phyloP scores from a whole-genome alignment of 1,140 invertebrate genomes.

The Leucophenga varia region DNA sequence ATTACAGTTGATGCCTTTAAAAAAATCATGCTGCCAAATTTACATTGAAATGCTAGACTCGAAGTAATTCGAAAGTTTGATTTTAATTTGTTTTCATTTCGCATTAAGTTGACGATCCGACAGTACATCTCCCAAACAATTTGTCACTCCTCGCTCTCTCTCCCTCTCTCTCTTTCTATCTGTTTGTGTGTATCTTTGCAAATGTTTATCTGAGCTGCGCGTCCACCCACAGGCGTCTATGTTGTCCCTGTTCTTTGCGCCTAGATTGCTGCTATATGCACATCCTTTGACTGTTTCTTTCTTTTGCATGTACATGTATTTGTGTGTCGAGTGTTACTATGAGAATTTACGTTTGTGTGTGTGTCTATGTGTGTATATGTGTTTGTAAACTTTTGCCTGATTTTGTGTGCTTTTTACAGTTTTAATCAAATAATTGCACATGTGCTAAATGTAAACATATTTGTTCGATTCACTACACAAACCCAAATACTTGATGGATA shows the following conservation, averaged over 20 bases:
- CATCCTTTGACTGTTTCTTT: background rate
- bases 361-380: conserved; percentile 34
- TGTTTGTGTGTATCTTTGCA: conserved; percentile 12
- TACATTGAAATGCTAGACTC: conserved; percentile 54
- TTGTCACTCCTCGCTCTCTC: conserved; percentile 4
- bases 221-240: no score
- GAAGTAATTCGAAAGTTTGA: conserved; percentile 56
- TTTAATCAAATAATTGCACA: conserved; percentile 57
- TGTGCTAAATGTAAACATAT: conserved; percentile 57
- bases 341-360: background rate
- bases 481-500: conserved; percentile 19
- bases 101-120: conserved; percentile 39
- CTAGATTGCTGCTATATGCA: no score
- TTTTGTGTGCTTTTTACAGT: conserved; percentile 56
- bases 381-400: conserved; percentile 54
- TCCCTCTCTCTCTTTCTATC: conserved; percentile 8
- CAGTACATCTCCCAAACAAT: conserved; percentile 6
- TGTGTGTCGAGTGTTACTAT: background rate
- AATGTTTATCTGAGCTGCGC: conserved; percentile 40
- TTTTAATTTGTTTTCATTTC: conserved; percentile 56
- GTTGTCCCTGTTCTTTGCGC: no score
- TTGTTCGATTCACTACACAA: conserved; percentile 56
- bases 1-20: background rate
- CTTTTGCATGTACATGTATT: no score
- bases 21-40: conserved; percentile 28